These are phyloP conservation scores for Cottoperca gobio DNA, from an alignment of 2,797 vertebrate genomes.

Conservation along the genomic window DNA sequence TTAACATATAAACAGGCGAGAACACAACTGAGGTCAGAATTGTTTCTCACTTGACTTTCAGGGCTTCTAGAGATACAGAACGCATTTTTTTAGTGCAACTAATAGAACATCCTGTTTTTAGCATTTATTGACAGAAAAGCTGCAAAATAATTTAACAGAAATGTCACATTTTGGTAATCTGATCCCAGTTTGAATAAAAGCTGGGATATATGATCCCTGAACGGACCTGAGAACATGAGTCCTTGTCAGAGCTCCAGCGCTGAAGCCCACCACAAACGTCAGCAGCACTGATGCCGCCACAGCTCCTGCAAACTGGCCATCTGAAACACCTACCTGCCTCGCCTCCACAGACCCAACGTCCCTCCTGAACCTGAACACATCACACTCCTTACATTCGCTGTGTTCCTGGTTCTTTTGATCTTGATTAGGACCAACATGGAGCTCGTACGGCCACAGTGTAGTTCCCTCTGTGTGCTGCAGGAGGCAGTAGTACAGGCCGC, in stretches of 20 bases:
- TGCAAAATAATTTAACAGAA: background rate
- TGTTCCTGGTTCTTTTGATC: background rate
- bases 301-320: constrained; percentile 59
- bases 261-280: constrained; percentile 82
- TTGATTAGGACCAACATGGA: background rate
- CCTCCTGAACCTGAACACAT: constrained; percentile 28
- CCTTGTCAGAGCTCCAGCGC: constrained; percentile 76
- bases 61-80: no score
- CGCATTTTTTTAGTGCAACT: no score
- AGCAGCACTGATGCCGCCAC: constrained; percentile 79
- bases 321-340: constrained; percentile 1
- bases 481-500: constrained; percentile 82
- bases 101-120: background rate
- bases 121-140: background rate
- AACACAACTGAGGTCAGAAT: no score
- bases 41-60: no score
- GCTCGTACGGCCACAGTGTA: constrained; percentile 65
- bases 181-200: background rate
- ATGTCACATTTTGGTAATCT: background rate
- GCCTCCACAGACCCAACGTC: background rate
- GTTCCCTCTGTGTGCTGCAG: constrained; percentile 48
- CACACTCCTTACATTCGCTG: fast-evolving
- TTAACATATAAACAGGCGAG: no score
- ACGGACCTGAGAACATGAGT: constrained; percentile 71
- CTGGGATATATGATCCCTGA: background rate